phyloP scores from a whole-genome alignment of 2,113 vertebrate genomes.

The Globicephala melas region DNA sequence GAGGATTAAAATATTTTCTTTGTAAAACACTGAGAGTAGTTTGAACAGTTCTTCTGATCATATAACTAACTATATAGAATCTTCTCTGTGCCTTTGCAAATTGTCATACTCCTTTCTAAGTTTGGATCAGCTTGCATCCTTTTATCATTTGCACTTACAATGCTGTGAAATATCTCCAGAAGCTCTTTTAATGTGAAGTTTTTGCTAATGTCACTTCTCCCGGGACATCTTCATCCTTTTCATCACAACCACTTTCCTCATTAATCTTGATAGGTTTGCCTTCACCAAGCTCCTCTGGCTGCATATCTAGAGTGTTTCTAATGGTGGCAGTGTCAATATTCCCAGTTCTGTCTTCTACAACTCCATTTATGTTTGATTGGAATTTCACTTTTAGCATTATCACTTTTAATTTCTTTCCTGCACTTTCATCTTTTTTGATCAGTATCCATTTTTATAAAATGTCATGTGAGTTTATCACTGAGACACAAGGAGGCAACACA shows the following conservation, averaged over 20 bases:
- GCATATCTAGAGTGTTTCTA: background rate
- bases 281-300: background rate
- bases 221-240: background rate
- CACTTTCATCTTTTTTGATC: background rate
- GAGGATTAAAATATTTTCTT: background rate
- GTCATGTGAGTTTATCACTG: background rate
- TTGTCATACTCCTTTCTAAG: background rate
- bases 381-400: background rate
- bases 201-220: background rate
- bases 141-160: conserved; percentile 24
- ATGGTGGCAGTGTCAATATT: background rate
- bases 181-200: background rate
- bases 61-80: background rate
- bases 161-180: background rate
- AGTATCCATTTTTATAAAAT: background rate
- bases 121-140: background rate
- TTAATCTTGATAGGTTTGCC: background rate
- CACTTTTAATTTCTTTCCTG: background rate
- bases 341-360: background rate
- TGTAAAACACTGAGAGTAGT: background rate
- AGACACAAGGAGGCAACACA: background rate
- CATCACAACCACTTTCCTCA: background rate
- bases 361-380: background rate
- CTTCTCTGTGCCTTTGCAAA: background rate
- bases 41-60: background rate